These are phyloP conservation scores for Magallana ariakensis DNA, from an alignment of 1,140 invertebrate genomes.

Conservation along the genomic window DNA sequence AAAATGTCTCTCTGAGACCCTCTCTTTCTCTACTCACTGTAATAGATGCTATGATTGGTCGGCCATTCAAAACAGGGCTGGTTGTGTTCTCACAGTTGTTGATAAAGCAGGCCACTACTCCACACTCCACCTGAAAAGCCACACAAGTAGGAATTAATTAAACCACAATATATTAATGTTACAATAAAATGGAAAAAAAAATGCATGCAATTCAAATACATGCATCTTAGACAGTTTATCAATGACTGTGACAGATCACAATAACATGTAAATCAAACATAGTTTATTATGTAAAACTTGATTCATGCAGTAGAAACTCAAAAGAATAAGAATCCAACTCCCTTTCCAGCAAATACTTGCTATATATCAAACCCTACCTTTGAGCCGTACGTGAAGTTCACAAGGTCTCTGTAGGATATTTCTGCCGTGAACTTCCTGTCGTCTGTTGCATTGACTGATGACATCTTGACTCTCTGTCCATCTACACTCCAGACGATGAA, in stretches of 20 bases:
- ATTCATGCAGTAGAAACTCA: no score
- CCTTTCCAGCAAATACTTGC: no score
- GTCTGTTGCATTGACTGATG: not conserved
- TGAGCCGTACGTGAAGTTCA: conserved; percentile 59
- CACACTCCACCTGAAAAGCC: conserved; percentile 65
- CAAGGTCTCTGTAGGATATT: conserved; percentile 29
- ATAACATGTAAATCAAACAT: no score
- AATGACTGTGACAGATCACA: no score
- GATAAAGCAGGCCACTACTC: conserved; percentile 61
- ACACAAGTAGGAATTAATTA: not conserved
- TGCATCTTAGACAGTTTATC: no score
- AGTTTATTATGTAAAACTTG: no score
- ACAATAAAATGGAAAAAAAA: no score
- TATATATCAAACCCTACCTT: conserved; percentile 44
- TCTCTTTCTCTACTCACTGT: conserved; percentile 54
- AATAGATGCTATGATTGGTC: conserved; percentile 58
- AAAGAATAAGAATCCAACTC: no score
- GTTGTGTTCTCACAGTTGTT: conserved; percentile 60
- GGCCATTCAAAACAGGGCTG: conserved; percentile 63
- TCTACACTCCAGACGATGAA: conserved; percentile 59
- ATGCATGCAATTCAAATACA: no score
- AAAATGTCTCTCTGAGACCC: not conserved
- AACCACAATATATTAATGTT: no score
- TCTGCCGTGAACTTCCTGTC: conserved; percentile 19
- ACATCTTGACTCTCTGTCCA: conserved; percentile 38